These are phyloP conservation scores for Tetragonisca angustula DNA, from an alignment of 2,888 invertebrate genomes.

Conservation along the genomic window DNA sequence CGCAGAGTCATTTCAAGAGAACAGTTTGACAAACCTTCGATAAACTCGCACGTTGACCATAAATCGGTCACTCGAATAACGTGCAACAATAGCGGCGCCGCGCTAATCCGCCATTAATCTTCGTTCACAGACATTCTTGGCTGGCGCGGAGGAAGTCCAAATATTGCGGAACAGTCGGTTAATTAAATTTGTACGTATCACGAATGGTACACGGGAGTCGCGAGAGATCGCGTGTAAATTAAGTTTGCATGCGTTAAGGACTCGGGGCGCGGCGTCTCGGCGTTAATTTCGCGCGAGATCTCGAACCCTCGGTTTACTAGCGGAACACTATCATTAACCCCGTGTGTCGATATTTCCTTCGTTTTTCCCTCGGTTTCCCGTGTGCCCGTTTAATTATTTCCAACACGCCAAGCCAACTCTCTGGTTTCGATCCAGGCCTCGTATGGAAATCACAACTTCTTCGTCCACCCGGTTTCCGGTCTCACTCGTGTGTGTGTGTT, in stretches of 20 bases:
- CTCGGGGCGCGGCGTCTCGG: slow-evolving; percentile 20
- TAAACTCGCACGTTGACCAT: neutral
- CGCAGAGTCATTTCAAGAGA: neutral
- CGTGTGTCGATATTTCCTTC: slow-evolving; percentile 37
- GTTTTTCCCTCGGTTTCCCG: slow-evolving; percentile 25
- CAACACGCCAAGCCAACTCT: slow-evolving; percentile 48
- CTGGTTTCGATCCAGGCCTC: neutral
- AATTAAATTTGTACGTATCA: slow-evolving; percentile 53
- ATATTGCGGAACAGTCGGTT: slow-evolving; percentile 34
- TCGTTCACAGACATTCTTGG: slow-evolving; percentile 6
- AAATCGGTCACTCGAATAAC: neutral
- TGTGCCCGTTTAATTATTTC: slow-evolving; percentile 51
- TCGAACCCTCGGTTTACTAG: slow-evolving; percentile 1
- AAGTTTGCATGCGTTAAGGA: slow-evolving; percentile 54
- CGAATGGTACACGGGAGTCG: slow-evolving; percentile 35
- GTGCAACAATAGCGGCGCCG: neutral
- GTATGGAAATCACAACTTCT: slow-evolving; percentile 46
- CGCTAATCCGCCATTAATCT: slow-evolving; percentile 23
- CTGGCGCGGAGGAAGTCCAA: slow-evolving; percentile 18
- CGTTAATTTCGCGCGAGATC: slow-evolving; percentile 46
- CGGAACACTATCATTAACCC: slow-evolving; percentile 46
- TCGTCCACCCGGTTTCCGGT: slow-evolving; percentile 51
- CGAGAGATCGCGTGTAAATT: slow-evolving; percentile 39
- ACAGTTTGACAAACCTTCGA: neutral
- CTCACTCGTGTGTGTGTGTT: slow-evolving; percentile 16